Conservation (phyloP, 1,140 invertebrate species). For the Lamellibrachia luymesi region DNA sequence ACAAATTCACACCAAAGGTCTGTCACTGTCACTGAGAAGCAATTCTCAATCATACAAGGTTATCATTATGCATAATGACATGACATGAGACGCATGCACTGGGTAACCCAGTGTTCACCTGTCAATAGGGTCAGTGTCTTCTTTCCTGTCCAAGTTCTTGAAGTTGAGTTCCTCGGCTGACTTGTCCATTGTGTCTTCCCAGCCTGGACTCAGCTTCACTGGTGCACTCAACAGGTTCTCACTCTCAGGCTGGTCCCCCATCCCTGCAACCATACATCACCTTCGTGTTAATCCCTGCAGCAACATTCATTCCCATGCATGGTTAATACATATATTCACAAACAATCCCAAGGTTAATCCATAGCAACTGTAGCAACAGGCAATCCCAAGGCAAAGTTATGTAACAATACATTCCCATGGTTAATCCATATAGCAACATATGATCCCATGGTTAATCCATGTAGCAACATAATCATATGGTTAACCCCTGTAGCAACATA, state of each 20-base stretch:
- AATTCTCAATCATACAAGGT: not conserved
- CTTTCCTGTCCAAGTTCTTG: not conserved
- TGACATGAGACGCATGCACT: too few relatives aligned
- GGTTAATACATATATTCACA: not conserved
- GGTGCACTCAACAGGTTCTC: not conserved
- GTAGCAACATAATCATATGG: not conserved
- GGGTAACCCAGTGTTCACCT: not conserved
- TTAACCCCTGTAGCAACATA: not conserved
- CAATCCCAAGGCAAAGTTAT: not conserved
- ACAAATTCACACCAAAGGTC: too few relatives aligned
- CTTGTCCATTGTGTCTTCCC: not conserved
- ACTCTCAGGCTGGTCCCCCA: not conserved
- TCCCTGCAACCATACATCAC: not conserved
- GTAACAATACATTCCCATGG: not conserved
- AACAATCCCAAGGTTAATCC: not conserved
- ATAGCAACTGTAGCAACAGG: not conserved
- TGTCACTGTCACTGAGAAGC: too few relatives aligned
- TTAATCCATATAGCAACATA: not conserved
- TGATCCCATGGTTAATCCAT: not conserved
- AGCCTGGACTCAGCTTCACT: not conserved
- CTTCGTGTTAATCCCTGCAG: not conserved
- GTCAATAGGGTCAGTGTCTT: not conserved
- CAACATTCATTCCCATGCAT: not conserved
- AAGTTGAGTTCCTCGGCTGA: constrained; percentile 3
- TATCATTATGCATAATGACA: not conserved